Evolutionary conservation across 1,140 invertebrate species (phyloP), one percentile per base, ranked within the genome.

Genomic region (Drosophila santomea): DNA sequence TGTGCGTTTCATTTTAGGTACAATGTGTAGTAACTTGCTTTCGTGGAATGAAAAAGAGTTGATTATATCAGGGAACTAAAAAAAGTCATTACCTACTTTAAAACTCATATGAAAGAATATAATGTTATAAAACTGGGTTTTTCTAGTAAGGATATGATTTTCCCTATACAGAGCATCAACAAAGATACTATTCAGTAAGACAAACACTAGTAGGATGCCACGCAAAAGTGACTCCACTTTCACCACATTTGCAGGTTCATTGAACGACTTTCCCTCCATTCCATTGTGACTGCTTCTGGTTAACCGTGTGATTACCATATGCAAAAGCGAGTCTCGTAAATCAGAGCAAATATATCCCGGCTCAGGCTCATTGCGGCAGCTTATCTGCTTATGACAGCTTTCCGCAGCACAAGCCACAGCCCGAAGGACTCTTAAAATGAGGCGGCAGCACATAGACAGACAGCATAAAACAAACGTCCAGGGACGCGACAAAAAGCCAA

Each of bases 301-400:
- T 45, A 59, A 57, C 78, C 64, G 62, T 63, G 89, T 63, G 89
- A 90, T 91, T 91, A 86, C 89, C 89, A 91, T 91, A 91, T 91
- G 89, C 84, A 91, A 91, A 91, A 80, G 71, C 68, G 84, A 86
- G 78, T 89, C 89, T 78, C 89, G 89, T 91, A 91, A 91, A 91
- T 91, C 89, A 91, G 89, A 78, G 89, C 85, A 91, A 91, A 91
- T 90, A 91, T 82, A 89, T 90, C 89, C 90, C 64, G 71, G 81
- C 75, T 89, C 80, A 74, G 77, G 89, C 89, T 91, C 91, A 91
- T 91, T 91, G 89, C 89, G 75, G 80, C 79, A 86, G 89, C 89
- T 91, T 91, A 91, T 91, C 89, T 91, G 89, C 89, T 91, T 91
- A 91, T 91, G 89, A 91, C 89, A 91, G 89, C 89, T 91, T 91